Conservation (phyloP, 1,140 invertebrate species). For the Drepana arcuata region DNA sequence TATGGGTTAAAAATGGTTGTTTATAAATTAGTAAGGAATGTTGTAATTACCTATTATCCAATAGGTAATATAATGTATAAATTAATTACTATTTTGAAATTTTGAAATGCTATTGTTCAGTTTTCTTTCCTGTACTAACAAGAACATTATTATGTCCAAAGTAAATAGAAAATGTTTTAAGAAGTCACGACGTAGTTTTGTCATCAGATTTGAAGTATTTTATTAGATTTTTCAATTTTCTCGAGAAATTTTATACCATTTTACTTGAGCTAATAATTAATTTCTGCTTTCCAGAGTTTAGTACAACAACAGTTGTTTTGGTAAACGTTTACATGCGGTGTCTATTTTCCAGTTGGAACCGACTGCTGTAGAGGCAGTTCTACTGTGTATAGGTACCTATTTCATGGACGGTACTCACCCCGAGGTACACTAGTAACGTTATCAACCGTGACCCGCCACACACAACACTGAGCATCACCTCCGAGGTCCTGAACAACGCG, state of each 20-base stretch:
- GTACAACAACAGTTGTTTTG: no score
- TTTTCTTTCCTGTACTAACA: not conserved
- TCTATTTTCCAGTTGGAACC: not conserved
- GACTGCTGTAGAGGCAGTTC: not conserved
- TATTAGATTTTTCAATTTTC: no score
- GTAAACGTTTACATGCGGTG: not conserved
- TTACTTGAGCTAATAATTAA: no score
- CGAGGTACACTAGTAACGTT: no score
- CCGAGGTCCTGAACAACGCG: slow-evolving; percentile 5
- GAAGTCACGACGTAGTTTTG: no score
- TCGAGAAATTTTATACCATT: no score
- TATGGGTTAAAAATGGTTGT: not conserved
- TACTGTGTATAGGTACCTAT: not conserved
- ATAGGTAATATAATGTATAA: not conserved
- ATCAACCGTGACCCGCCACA: slow-evolving; percentile 27
- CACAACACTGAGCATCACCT: slow-evolving; percentile 41
- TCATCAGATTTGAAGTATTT: no score
- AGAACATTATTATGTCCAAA: no score
- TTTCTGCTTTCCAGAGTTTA: no score
- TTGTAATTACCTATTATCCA: not conserved
- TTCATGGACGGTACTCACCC: slow-evolving; percentile 24
- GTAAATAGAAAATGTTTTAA: no score
- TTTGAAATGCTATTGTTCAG: not conserved
- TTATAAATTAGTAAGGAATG: not conserved
- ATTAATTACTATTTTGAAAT: no score